Conservation (phyloP, 2,888 invertebrate genomes). For the Tenthredo livida region DNA sequence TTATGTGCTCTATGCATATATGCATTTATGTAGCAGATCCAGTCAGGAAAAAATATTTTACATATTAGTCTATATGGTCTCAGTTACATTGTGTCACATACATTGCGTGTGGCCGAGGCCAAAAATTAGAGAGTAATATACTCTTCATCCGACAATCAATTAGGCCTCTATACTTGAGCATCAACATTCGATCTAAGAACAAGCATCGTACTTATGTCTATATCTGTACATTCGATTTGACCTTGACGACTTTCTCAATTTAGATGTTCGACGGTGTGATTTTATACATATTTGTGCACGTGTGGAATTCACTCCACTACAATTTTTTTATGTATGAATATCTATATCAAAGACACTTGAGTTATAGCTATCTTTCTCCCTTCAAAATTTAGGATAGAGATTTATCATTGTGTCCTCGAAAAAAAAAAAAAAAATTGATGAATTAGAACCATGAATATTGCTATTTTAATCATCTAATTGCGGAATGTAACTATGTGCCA, state of each 20-base stretch:
- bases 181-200: neutral
- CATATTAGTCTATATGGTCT: neutral
- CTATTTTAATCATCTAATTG: neutral
- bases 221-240: neutral
- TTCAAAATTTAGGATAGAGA: neutral
- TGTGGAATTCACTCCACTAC: neutral
- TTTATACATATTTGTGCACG: neutral
- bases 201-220: neutral
- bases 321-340: conserved; percentile 8
- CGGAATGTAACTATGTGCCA: conserved; percentile 33
- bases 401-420: neutral
- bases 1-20: neutral
- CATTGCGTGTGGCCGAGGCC: neutral
- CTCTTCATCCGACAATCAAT: neutral
- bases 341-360: neutral
- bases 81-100: too few relatives aligned
- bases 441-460: conserved; percentile 9
- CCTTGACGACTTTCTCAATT: conserved; percentile 3
- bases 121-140: neutral
- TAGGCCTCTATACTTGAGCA: neutral
- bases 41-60: neutral
- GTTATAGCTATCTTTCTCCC: neutral
- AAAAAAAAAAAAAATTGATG: neutral
- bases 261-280: neutral
- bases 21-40: too few relatives aligned